Base-by-base conservation (phyloP, 2,888 invertebrate genomes). In the Thymelicus lineola region DNA sequence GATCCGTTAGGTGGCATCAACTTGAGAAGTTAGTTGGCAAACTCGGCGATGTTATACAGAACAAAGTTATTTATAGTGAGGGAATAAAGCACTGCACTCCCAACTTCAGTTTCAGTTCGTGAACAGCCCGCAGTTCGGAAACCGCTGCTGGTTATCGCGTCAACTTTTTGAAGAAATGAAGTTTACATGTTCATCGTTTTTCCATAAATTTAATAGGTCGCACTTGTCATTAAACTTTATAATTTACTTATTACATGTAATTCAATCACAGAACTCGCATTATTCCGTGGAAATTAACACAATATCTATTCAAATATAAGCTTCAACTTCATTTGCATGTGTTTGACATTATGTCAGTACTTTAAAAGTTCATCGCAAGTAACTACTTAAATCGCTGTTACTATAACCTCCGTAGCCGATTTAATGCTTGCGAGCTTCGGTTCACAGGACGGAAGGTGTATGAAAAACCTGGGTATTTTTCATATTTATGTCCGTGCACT, bases 401-500 rank as follows among this genome's bases (percentile, higher is more conserved):
- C 12, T 50, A 28, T 53, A 53, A 67, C 42, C 71, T 67, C 67
- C 63, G 55, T 50, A 20, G 20, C 50, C 17, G 38, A 50, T 60
- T 70, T 64, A 38, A 65, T 36, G 64, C 64, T 42, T 14, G 10
- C 15, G 50, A 53, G 53, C 20, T 53, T 20, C 50, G 20, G 57
- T 65, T 55, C 55, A 67, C 66, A 66, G 78, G 77, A 77, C 70
- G 79, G 80, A 84, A 87, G 87, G 87, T 87, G 89, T 86, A 87
- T 87, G 53, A 90, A 91, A 91, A 93, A 92, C 89, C 85, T 87
- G 86, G 86, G 90, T 89, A 92, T 91, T 89, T 90, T 89, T 91
- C 93, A 93, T 93, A 93, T 93, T 93, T 91, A 92, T 91, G 88
- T 89, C 86, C 84, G 89, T 93, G 89, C 90, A 91, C 87, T 91